Base-by-base conservation (phyloP, 2,797 vertebrate genomes). In the Carduelis carduelis region DNA sequence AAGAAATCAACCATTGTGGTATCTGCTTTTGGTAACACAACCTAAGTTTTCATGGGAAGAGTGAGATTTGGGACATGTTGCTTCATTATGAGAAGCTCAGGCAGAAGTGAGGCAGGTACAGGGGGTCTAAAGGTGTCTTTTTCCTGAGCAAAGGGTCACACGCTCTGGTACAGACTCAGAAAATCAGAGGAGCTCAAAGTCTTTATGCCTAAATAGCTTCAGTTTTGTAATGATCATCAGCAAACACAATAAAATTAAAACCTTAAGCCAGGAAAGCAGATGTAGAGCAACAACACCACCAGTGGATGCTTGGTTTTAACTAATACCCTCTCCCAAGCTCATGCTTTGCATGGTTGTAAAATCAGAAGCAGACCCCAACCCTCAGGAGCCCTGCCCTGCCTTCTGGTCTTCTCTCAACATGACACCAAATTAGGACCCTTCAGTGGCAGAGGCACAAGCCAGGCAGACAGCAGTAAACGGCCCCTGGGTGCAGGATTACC, bases 381-480 rank as follows among this genome's bases (percentile, higher is more conserved):
- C 93, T 60, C 2, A 0, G 68, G 93, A 93, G 86, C 74, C 78
- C 86, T 89, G 77, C 70, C 32, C 68, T 94, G 83, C 66, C 86
- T 95, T 80, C 81, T 6, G 9, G 63, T 65, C 55, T 65, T 61
- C 80, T 74, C 75, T 86, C 19, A 14, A 95, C 96, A 95, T 91
- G 96, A 96, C 96, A 96, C 66, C 87, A 91, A 94, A 97, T 95
- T 95, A 97, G 96, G 87, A 72, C 60, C 70, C 87, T 79, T 95
- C 96, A 88, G 59, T 30, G 39, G 41, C 94, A 88, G 89, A 97
- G 83, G 47, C 9, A 3, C 87, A 96, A 96, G 79, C 95, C 37
- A 66, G 59, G 87, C 94, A 91, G 96, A 97, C 96, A 97, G 91
- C 59, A 23, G 87, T 94, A 93, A 94, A 95, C 0, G 34, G 92